Conservation (phyloP, 2,888 invertebrate species). For the Sinohyriopsis cumingii region DNA sequence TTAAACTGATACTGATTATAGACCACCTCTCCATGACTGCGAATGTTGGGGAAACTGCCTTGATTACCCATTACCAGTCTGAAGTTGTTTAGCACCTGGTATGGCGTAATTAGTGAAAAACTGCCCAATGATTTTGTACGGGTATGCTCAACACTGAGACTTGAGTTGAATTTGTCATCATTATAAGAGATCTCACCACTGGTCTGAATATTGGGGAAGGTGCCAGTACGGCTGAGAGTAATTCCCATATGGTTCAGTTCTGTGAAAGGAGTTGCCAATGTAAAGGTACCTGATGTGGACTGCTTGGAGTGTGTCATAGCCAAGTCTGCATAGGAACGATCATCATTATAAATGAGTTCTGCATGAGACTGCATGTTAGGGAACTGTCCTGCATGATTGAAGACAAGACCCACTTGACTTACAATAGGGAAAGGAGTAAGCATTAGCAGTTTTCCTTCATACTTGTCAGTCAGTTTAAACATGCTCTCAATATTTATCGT, state of each 20-base stretch:
- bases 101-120: slow-evolving; percentile 9
- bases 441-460: slow-evolving; percentile 30
- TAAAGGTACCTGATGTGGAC: slow-evolving; percentile 22
- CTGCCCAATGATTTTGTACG: slow-evolving; percentile 1
- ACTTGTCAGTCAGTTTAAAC: slow-evolving; percentile 25
- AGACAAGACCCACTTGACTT: slow-evolving; percentile 26
- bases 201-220: slow-evolving; percentile 5
- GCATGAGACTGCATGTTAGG: slow-evolving; percentile 31
- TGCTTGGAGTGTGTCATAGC: slow-evolving; percentile 21
- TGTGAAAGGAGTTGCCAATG: slow-evolving; percentile 33
- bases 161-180: slow-evolving; percentile 9
- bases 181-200: slow-evolving; percentile 11
- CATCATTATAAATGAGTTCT: slow-evolving; percentile 34
- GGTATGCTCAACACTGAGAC: slow-evolving; percentile 5
- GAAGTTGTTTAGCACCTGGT: no score
- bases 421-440: slow-evolving; percentile 40
- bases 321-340: slow-evolving; percentile 21
- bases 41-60: slow-evolving; percentile 28
- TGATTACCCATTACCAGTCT: no score
- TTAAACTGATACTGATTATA: slow-evolving; percentile 30
- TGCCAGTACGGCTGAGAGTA: slow-evolving; percentile 6
- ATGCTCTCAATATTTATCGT: slow-evolving; percentile 35
- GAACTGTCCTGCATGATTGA: slow-evolving; percentile 30
- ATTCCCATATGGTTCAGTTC: slow-evolving; percentile 3
- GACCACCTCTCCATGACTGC: slow-evolving; percentile 28